Evolutionary conservation across 1,140 invertebrate genomes (phyloP), one percentile per base, ranked within the genome.

Genomic region (Ceratina australensis): DNA sequence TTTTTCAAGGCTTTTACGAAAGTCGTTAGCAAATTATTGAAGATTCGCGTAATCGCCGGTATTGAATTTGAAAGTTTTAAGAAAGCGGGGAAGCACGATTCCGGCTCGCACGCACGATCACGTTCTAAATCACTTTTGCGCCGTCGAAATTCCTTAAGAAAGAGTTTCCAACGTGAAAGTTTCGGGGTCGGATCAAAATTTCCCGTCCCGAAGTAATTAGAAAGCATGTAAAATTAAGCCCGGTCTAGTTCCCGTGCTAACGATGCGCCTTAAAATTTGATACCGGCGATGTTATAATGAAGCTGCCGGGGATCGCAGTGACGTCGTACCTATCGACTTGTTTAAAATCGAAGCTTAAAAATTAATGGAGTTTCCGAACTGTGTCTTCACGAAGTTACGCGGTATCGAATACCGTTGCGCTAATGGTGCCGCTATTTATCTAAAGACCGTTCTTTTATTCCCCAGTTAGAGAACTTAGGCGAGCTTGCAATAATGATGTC

Each of bases 301-400:
- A 76, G 66, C 66, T 69, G 16, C 12, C 26, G 10, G 10, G 56
- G 16, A 20, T 18, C 16, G 16, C 47, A 24, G n/a, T 12, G 26
- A 42, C 18, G 18, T 59, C 42, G 49, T 22, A 15, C 8, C 33
- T 7, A 33, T 7, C 33, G n/a, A 3, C 28, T 5, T 12, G 15
- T 68, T 26, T 15, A 66, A 26, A 52, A 71, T 69, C 47, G 57
- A 77, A 59, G 28, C 66, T 77, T 24, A 77, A 71, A 54, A 77
- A 71, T 54, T 61, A 77, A 61, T 26, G 28, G 57, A 61, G 26
- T 52, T 77, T 26, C 56, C 12, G 16, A 77, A 61, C 26, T 42
- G 26, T 71, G 52, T 61, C 47, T 26, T 12, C 2, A 5, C 26
- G 1, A 63, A 42, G 28, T 54, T 59, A 26, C 49, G 20, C 20